These are phyloP conservation scores for Drosophila kohkoa DNA, from an alignment of 1,140 invertebrate species.

Conservation along the genomic window DNA sequence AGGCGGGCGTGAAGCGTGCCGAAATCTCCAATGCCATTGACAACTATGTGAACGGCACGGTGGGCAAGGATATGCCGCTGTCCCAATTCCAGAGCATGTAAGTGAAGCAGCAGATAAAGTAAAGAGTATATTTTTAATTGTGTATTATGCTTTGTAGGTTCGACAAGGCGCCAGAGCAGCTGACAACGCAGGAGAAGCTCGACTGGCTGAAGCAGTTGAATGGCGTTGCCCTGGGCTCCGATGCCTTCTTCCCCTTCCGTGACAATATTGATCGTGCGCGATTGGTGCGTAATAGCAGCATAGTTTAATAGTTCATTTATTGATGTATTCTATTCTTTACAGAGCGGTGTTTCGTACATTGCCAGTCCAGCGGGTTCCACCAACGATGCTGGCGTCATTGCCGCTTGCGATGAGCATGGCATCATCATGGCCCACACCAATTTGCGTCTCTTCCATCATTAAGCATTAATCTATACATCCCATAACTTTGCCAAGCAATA, in stretches of 20 bases:
- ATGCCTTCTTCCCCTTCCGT: slow-evolving; percentile 99
- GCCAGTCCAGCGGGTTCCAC: slow-evolving; percentile 96
- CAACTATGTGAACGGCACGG: slow-evolving; percentile 95
- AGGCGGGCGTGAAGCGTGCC: slow-evolving; percentile 94
- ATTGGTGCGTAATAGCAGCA: slow-evolving; percentile 87
- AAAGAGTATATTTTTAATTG: neutral
- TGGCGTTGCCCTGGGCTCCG: slow-evolving; percentile 97
- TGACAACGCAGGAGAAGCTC: slow-evolving; percentile 89
- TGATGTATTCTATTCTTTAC: slow-evolving; percentile 74
- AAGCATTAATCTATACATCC: slow-evolving; percentile 66
- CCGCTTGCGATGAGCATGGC: slow-evolving; percentile 96
- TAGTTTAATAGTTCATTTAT: neutral
- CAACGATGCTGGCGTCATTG: slow-evolving; percentile 95
- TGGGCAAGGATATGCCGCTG: slow-evolving; percentile 89
- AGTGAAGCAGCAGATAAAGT: slow-evolving; percentile 16
- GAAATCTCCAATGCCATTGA: slow-evolving; percentile 98
- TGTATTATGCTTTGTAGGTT: slow-evolving; percentile 84
- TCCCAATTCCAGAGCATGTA: slow-evolving; percentile 80
- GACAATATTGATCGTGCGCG: slow-evolving; percentile 98
- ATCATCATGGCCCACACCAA: slow-evolving; percentile 96
- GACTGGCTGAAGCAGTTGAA: slow-evolving; percentile 93
- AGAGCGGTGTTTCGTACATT: slow-evolving; percentile 98
- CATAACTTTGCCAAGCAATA: slow-evolving; percentile 26
- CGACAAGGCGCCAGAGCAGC: slow-evolving; percentile 90
- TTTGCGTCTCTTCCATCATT: slow-evolving; percentile 98